Evolutionary conservation across 2,113 vertebrate species (phyloP), one percentile per base, ranked within the genome.

Genomic region (Cololabis saira): DNA sequence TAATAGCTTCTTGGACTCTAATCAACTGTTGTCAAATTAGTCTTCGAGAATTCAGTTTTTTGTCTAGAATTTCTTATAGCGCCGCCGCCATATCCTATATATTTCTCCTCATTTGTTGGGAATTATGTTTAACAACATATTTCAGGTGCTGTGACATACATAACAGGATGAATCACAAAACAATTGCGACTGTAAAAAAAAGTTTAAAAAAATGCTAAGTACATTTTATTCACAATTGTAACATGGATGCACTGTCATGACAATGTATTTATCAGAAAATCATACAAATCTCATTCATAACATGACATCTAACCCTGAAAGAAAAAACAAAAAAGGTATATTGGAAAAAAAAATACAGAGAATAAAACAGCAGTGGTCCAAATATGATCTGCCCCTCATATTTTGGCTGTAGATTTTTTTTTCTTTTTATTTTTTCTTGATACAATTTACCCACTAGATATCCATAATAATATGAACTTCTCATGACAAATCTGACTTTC

Each of bases 381-480:
- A 86, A 73, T 66, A 80, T 86, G 86, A 73, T 87, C 74, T 82
- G 69, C 82, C 89, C 77, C 81, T 89, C 56, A 21, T 69, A 67
- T 85, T 91, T 76, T 76, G 71, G 74, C 47, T 76, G 74, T n/a
- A 17, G 43, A 45, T 47, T 83, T 86, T 78, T 67, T 91, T 85
- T 72, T 63, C 43, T 77, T 64, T 87, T 78, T 67, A 54, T 63
- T 89, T 74, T 76, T 80, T 67, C 77, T 11, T 37, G 33, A 9
- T 37, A 37, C 33, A 11, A 78, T 84, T 81, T 75, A 78, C 63
- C 80, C 71, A 67, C 64, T 89, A 87, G 78, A 88, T 88, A 92
- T 91, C 87, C 87, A 90, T 78, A 86, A 68, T 60, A 91, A 89
- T 79, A 84, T 70, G 78, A 90, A 86, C 75, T 78, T 76, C 75